These are phyloP conservation scores for Maniola jurtina DNA, from an alignment of 1,140 invertebrate genomes.

Conservation along the genomic window DNA sequence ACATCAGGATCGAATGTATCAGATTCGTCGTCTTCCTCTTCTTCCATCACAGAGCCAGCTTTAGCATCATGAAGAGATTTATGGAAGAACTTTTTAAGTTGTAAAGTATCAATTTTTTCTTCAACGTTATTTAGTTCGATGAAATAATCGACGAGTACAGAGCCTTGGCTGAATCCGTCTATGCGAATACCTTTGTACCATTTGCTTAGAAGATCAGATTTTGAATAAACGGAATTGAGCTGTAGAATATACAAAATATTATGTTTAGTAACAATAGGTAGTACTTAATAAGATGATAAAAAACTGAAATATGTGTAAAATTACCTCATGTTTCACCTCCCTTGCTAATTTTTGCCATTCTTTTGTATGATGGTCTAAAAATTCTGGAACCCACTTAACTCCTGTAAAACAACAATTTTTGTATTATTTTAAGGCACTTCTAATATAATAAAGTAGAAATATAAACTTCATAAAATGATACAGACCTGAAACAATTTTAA, in stretches of 20 bases:
- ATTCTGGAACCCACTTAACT: conserved; percentile 90
- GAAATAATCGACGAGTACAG: conserved; percentile 93
- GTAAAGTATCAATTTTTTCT: conserved; percentile 88
- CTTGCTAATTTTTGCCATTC: conserved; percentile 91
- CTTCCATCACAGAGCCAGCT: conserved; percentile 69
- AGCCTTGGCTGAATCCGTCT: conserved; percentile 92
- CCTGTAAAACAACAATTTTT: conserved; percentile 59
- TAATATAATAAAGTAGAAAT: background rate
- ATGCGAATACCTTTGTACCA: conserved; percentile 93
- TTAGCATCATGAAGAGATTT: conserved; percentile 82
- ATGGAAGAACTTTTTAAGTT: conserved; percentile 90
- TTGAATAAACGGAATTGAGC: conserved; percentile 90
- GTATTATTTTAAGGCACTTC: background rate
- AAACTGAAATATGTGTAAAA: background rate
- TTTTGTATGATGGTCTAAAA: conserved; percentile 90
- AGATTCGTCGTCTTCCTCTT: conserved; percentile 30
- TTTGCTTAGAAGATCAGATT: conserved; percentile 84
- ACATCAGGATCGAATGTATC: conserved; percentile 68
- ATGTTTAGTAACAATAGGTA: no score
- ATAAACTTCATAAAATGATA: background rate
- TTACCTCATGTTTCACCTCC: conserved; percentile 87
- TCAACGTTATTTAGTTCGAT: conserved; percentile 88
- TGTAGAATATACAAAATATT: conserved; percentile 69
- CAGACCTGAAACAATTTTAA: conserved; percentile 86
- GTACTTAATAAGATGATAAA: background rate